Conservation (phyloP, 2,113 vertebrate species). For the Aegotheles bennettii region DNA sequence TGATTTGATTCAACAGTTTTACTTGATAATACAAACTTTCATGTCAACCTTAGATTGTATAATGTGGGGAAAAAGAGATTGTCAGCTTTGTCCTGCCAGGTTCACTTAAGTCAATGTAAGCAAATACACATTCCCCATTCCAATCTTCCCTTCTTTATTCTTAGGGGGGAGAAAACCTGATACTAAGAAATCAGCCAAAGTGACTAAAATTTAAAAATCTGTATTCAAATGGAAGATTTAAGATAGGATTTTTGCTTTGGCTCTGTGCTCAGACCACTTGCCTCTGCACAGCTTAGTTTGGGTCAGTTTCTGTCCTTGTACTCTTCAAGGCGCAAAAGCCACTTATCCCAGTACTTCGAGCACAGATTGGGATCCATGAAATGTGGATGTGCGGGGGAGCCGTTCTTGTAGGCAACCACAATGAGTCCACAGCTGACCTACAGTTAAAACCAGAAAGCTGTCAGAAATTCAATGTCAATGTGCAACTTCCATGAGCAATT, state of each 20-base stretch:
- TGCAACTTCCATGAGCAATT: neutral
- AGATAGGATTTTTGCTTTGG: neutral
- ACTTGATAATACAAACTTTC: neutral
- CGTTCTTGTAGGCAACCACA: conserved; percentile 92
- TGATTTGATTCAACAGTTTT: neutral
- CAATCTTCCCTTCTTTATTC: neutral
- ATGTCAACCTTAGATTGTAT: neutral
- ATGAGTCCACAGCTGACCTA: conserved; percentile 90
- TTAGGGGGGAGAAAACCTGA: neutral
- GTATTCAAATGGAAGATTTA: neutral
- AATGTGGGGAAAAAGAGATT: neutral
- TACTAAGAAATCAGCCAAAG: neutral
- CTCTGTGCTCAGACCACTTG: neutral
- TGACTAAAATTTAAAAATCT: neutral
- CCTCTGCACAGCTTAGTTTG: neutral
- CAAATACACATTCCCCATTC: neutral
- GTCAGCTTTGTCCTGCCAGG: neutral
- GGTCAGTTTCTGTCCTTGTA: conserved; percentile 70
- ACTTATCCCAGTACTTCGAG: conserved; percentile 85
- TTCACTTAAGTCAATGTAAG: neutral
- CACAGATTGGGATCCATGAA: conserved; percentile 79
- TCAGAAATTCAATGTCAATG: neutral
- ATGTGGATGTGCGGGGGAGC: conserved; percentile 87
- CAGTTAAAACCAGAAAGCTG: neutral
- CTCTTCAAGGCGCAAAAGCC: conserved; percentile 87